Percentiles rank a stretch among this genome's conserved stretches.
phyloP scores from a whole-genome alignment of 2,113 vertebrate species.

The Tachysurus fulvidraco region DNA sequence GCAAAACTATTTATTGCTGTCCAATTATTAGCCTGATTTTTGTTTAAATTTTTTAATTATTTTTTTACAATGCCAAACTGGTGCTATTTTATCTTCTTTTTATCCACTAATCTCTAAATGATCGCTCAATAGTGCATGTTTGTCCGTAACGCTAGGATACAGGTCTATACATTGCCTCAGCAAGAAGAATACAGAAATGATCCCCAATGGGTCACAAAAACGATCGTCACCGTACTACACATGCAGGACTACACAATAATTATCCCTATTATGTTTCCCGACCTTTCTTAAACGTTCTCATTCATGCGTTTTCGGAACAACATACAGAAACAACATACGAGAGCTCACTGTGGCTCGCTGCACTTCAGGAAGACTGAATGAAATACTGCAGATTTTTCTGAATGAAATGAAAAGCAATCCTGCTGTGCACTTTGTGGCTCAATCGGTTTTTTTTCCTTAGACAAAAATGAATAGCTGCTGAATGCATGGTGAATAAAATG shows the following conservation, averaged over 20 bases:
- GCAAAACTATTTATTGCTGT: neutral
- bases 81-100: neutral
- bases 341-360: neutral
- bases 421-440: neutral
- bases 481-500: neutral
- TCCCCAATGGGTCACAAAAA: neutral
- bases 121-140: neutral
- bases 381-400: neutral
- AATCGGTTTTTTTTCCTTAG: neutral
- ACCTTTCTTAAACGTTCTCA: neutral
- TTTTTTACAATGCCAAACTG: no score
- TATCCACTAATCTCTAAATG: neutral
- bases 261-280: neutral
- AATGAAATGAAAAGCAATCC: constrained; percentile 19
- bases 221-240: no score
- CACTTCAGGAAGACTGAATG: constrained; percentile 2
- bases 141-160: neutral
- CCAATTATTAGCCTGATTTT: neutral
- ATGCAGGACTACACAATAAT: neutral
- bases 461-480: neutral
- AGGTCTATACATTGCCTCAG: neutral
- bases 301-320: neutral
- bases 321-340: neutral
- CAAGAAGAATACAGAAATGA: neutral
- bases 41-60: neutral